Conservation (phyloP, 1,140 invertebrate species). For the Megathymus violae region DNA sequence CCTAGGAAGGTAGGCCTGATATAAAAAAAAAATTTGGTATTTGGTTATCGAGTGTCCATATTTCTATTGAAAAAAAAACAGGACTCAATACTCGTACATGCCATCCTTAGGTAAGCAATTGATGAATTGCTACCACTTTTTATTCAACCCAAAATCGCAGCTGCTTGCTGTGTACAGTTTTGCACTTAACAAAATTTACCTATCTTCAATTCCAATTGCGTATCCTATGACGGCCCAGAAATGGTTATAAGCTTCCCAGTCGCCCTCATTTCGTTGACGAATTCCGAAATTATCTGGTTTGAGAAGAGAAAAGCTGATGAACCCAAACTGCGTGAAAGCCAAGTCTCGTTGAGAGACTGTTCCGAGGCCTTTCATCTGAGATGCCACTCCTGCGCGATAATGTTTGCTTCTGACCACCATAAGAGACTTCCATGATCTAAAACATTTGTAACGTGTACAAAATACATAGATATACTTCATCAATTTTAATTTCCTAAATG, state of each 20-base stretch:
- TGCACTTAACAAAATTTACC: no score
- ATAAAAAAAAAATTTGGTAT: no score
- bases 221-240: conserved; percentile 93
- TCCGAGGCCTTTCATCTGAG: conserved; percentile 72
- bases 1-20: no score
- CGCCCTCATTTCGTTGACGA: conserved; percentile 50
- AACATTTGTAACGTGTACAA: conserved; percentile 12
- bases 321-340: conserved; percentile 93
- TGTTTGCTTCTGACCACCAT: conserved; percentile 87
- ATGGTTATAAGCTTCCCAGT: conserved; percentile 90
- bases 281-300: conserved; percentile 88
- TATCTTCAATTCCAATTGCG: conserved; percentile 92
- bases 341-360: conserved; percentile 91
- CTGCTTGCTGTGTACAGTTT: no score
- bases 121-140: no score
- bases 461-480: no score
- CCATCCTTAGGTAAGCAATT: no score
- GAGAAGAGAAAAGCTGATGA: conserved; percentile 90
- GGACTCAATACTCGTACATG: no score
- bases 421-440: conserved; percentile 87
- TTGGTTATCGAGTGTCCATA: no score
- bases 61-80: no score
- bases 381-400: conserved; percentile 83
- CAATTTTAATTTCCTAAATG: no score
- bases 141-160: no score